Evolutionary conservation across 2,888 invertebrate genomes (phyloP), one percentile per base, ranked within the genome.

Genomic region (Chironomus tentans): DNA sequence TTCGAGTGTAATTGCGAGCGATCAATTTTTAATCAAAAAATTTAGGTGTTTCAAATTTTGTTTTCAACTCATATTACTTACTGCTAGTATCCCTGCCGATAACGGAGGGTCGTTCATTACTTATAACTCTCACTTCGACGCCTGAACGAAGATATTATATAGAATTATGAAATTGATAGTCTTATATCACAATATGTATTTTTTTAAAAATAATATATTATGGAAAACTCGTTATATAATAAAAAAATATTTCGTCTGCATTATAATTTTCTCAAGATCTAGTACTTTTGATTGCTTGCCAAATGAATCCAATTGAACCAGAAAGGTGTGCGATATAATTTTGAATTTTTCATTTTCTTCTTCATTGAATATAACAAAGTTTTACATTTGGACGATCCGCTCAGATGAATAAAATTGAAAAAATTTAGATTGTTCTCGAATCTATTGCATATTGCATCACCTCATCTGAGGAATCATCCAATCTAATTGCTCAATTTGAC

Each of bases 51-150:
- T 5, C 15, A 56, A 38, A n/a, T 62, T 6, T 46, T 68, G 28
- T 10, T 68, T 18, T 68, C 28, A 46, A n/a, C 12, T 68, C 28
- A 46, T 13, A 70, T 50, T 76, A 76, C 76, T 76, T 76, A 76
- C 76, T 76, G 69, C 28, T 47, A 13, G 2, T 69, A 6, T 76
- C 76, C 38, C 69, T 38, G 38, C 38, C 38, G 38, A 38, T 38
- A 38, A 38, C 38, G 38, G 38, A 38, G 38, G 38, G 38, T n/a
- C 24, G 68, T 38, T 68, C 76, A 76, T 68, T 76, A 76, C 47
- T 76, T 28, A 76, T 76, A 12, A 76, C 76, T 48, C 61, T 48
- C 56, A 76, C 68, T 69, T 76, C 76, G 38, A 76, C 69, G 56
- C 76, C 76, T 76, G 76, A 68, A 70, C 38, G 46, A 28, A 47